phyloP scores from a whole-genome alignment of 2,888 invertebrate species.

The Linyphia triangularis region DNA sequence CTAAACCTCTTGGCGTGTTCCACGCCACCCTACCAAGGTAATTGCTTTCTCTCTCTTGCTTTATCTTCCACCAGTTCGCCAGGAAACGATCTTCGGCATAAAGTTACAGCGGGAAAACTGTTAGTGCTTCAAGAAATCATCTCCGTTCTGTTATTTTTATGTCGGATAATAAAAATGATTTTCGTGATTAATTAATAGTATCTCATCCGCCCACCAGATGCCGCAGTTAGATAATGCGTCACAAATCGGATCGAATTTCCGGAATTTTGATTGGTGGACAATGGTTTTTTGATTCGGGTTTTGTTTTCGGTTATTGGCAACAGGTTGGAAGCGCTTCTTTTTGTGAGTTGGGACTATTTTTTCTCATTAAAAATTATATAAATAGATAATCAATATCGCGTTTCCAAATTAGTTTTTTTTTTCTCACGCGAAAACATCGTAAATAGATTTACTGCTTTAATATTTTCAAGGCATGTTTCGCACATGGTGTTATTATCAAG shows the following conservation, averaged over 20 bases:
- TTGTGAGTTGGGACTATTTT: background rate
- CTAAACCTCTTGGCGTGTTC: constrained; percentile 35
- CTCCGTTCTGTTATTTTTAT: background rate
- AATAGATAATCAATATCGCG: background rate
- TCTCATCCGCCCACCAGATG: constrained; percentile 59
- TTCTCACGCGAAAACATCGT: background rate
- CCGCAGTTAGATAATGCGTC: constrained; percentile 36
- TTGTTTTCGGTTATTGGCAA: constrained; percentile 27
- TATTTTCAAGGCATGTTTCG: no score
- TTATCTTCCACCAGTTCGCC: no score
- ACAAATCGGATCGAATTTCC: constrained; percentile 40
- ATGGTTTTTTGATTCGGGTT: background rate
- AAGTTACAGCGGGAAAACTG: constrained; percentile 46
- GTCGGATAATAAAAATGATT: constrained; percentile 28
- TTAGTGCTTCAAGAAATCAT: constrained; percentile 11
- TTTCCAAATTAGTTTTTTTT: background rate
- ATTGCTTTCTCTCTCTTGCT: constrained; percentile 47
- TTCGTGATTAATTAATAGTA: constrained; percentile 64
- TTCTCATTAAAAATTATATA: background rate
- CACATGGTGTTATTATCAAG: background rate
- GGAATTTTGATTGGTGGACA: constrained; percentile 25
- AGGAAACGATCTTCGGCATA: constrained; percentile 19
- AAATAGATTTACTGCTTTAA: background rate
- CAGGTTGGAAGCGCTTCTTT: constrained; percentile 17
- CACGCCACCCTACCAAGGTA: constrained; percentile 54